Base-by-base conservation (phyloP, 1,140 invertebrate species). In the Heliconius eleuchia region DNA sequence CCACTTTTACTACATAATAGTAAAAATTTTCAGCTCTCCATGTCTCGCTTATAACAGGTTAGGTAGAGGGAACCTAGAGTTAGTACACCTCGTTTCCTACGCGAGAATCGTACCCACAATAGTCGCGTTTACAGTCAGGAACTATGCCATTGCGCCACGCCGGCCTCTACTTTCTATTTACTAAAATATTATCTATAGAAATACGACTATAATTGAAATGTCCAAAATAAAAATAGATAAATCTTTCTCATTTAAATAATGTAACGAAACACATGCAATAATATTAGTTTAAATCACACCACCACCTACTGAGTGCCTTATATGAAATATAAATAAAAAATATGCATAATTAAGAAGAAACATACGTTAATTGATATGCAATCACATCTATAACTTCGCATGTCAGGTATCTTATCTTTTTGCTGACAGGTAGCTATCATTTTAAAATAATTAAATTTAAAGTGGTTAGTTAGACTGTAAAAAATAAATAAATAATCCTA, bases 291-390 rank as follows among this genome's bases (percentile, higher is more conserved):
- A 60, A 60, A 60, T 60, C 19, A 23, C 55, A 19, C 55, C n/a
- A 60, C 55, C 55, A 3, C 55, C 55, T 60, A 60, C 55, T 9
- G 8, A 60, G 55, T n/a, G n/a, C 50, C 50, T 52, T 52, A 23
- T 23, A 60, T 0, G 55, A 60, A 60, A 23, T 60, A 27, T 8
- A 23, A 23, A 60, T 60, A 23, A 60, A 27, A 60, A 60, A 60
- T 60, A 60, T 27, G 11, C 55, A 60, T 60, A 60, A 60, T 60
- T 60, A 27, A 60, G 55, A 66, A 66, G 13, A 66, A 66, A 66
- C 60, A 18, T 3, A 30, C 60, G 60, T 66, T 66, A 66, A 60
- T 66, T 66, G 60, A 66, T 66, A 66, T 66, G 13, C 60, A 66
- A 66, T 66, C 60, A 18, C 23, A 66, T 66, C 60, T 66, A 66